Conservation (phyloP, 2,113 vertebrate species). For the Bothrops jararaca region DNA sequence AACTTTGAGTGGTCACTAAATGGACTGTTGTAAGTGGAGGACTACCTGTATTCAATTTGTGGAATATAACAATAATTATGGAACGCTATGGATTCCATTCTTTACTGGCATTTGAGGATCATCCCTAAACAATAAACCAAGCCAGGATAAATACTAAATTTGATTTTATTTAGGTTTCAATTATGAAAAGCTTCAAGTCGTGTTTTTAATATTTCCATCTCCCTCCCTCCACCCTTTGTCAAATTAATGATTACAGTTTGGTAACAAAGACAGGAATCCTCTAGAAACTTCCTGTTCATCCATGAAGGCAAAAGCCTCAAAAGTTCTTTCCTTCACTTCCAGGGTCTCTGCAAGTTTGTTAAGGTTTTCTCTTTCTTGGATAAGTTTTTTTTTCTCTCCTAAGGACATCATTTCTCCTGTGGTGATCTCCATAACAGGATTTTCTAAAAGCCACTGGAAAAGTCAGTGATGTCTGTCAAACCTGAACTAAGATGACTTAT, state of each 20-base stretch:
- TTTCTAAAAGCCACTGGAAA: background rate
- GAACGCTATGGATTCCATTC: background rate
- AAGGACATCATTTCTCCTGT: background rate
- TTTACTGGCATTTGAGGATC: background rate
- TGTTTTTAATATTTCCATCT: background rate
- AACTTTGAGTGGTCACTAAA: too few relatives aligned
- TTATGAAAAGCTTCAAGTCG: background rate
- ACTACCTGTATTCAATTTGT: background rate
- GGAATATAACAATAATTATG: background rate
- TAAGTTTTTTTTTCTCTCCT: background rate
- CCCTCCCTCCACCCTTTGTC: background rate
- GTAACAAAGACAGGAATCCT: background rate
- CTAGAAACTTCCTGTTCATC: background rate
- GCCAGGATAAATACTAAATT: background rate
- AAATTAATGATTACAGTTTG: background rate
- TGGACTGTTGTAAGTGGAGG: too few relatives aligned
- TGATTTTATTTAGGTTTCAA: background rate
- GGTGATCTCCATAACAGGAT: background rate
- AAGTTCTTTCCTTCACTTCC: background rate
- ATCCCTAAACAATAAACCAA: background rate
- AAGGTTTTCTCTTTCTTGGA: background rate
- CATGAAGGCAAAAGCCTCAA: background rate
- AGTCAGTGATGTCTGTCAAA: background rate
- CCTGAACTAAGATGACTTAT: background rate
- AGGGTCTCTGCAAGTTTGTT: background rate